Conservation (phyloP, 2,888 invertebrate genomes). For the Anodontia alba region DNA sequence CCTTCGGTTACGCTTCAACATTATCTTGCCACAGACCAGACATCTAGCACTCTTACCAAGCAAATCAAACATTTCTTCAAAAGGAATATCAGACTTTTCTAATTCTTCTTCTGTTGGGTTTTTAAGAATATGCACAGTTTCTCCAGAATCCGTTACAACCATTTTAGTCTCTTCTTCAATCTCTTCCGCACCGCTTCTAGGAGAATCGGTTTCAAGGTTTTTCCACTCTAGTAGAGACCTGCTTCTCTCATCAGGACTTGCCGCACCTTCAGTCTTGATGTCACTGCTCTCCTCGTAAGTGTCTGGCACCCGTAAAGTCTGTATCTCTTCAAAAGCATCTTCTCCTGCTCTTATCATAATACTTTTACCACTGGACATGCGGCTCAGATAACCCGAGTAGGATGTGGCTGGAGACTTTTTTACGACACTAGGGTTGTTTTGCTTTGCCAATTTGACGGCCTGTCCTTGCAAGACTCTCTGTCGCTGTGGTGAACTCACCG, state of each 20-base stretch:
- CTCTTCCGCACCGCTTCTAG: not conserved
- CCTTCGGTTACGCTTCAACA: constrained; percentile 15
- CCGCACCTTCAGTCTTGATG: not conserved
- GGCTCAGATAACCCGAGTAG: not conserved
- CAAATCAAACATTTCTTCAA: constrained; percentile 12
- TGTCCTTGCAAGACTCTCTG: not conserved
- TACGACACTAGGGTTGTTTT: not conserved
- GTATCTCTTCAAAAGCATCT: constrained; percentile 1
- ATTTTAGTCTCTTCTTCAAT: not conserved
- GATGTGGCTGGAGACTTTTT: not conserved
- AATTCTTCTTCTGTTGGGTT: not conserved
- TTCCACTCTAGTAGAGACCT: not conserved
- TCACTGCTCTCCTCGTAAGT: not conserved
- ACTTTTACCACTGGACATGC: not conserved
- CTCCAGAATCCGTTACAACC: not conserved
- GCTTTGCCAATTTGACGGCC: not conserved
- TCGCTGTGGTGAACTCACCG: not conserved
- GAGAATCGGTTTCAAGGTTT: not conserved
- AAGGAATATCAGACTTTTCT: not conserved
- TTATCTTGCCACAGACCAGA: constrained; percentile 13
- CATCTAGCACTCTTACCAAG: not conserved
- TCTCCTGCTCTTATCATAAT: constrained; percentile 2
- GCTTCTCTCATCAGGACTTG: not conserved
- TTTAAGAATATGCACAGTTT: not conserved
- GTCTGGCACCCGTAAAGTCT: not conserved